Conservation (phyloP, 1,140 invertebrate genomes). For the Spodoptera frugiperda region DNA sequence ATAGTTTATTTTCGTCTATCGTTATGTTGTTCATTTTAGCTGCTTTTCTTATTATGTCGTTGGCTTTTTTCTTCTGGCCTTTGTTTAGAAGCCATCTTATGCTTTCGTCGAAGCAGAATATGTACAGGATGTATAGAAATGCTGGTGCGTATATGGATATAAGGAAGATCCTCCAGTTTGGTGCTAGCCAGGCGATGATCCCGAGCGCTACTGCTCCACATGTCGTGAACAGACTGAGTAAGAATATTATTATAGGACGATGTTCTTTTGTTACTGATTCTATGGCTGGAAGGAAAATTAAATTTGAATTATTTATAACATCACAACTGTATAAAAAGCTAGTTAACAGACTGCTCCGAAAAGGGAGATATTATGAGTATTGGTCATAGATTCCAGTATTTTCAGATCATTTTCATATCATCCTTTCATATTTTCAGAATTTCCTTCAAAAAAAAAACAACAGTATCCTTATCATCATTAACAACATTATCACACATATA, state of each 20-base stretch:
- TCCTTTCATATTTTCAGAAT: no score
- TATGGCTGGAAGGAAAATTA: slow-evolving; percentile 63
- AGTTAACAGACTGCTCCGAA: no score
- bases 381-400: no score
- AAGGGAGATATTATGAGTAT: no score
- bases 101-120: slow-evolving; percentile 74
- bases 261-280: slow-evolving; percentile 69
- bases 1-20: slow-evolving; percentile 61
- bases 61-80: slow-evolving; percentile 66
- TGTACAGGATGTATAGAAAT: slow-evolving; percentile 66
- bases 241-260: slow-evolving; percentile 58
- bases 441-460: no score
- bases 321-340: no score
- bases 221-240: slow-evolving; percentile 55
- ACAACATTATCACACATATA: no score
- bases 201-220: slow-evolving; percentile 59
- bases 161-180: slow-evolving; percentile 72
- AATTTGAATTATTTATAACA: no score
- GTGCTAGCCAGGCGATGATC: slow-evolving; percentile 60
- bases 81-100: slow-evolving; percentile 90
- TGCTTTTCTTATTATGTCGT: slow-evolving; percentile 65
- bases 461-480: no score
- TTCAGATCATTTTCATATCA: no score
- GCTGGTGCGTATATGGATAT: slow-evolving; percentile 68
- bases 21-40: slow-evolving; percentile 67